These are phyloP conservation scores for Ophthalmolycus amberensis DNA, from an alignment of 2,113 vertebrate genomes.

Conservation along the genomic window DNA sequence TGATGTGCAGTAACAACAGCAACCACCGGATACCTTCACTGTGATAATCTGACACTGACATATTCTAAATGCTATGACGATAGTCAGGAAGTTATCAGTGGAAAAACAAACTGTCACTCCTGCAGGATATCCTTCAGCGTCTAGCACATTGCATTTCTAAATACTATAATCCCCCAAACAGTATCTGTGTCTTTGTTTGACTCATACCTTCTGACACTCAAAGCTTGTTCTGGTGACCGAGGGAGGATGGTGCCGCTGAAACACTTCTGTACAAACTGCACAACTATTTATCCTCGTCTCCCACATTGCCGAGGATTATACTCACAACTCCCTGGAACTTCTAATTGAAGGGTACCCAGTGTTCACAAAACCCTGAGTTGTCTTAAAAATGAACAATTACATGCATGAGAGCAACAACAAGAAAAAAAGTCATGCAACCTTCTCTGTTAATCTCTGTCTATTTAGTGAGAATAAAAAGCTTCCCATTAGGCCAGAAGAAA, in stretches of 20 bases:
- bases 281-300: background rate
- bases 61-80: background rate
- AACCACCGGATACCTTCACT: background rate
- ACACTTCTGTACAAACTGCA: background rate
- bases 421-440: background rate
- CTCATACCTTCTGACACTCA: conserved; percentile 6
- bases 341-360: background rate
- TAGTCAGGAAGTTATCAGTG: background rate
- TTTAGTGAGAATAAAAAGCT: conserved; percentile 11
- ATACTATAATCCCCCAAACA: conserved; percentile 14
- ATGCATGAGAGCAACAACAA: background rate
- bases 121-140: background rate
- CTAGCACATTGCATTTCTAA: conserved; percentile 25
- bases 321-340: background rate
- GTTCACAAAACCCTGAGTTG: background rate
- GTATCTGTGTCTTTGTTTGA: conserved; percentile 4
- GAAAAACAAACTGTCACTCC: background rate
- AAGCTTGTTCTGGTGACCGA: background rate
- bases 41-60: conserved; percentile 7
- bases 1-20: background rate
- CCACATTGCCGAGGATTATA: background rate
- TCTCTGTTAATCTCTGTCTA: background rate
- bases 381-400: conserved; percentile 9
- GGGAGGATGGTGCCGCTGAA: background rate
- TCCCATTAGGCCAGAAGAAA: conserved; percentile 9